Percentiles rank a stretch among this genome's conserved stretches.
These are phyloP conservation scores for Microctenopoma stevenorrisi DNA, from an alignment of 2,797 vertebrate species.

Conservation along the genomic window DNA sequence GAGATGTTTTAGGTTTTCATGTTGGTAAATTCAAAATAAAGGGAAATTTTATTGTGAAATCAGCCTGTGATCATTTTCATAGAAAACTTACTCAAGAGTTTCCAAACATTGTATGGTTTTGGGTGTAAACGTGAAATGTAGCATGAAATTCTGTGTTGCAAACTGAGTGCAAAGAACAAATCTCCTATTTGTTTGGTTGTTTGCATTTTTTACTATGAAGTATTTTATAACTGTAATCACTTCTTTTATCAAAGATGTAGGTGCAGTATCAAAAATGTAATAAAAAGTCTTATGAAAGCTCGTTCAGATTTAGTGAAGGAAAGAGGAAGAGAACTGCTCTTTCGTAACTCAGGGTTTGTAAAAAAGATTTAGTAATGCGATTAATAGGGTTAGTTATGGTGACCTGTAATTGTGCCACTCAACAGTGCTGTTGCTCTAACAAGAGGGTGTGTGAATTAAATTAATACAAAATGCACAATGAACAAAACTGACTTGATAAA, in stretches of 20 bases:
- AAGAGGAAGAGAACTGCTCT: conserved; percentile 4
- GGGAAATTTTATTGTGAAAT: too few species aligned
- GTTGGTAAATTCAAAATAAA: too few species aligned
- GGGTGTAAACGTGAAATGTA: too few species aligned
- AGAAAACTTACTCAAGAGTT: too few species aligned
- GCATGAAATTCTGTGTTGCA: not conserved
- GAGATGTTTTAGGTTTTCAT: too few species aligned
- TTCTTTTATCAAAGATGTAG: not conserved
- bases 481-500: too few species aligned
- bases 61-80: too few species aligned
- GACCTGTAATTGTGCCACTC: not conserved
- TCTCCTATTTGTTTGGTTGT: not conserved
- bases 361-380: conserved; percentile 24
- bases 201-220: not conserved
- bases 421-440: not conserved
- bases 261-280: not conserved
- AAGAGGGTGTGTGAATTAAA: not conserved
- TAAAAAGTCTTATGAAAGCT: conserved; percentile 9
- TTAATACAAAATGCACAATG: not conserved
- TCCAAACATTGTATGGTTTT: too few species aligned
- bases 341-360: conserved; percentile 9
- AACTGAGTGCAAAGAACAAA: not conserved
- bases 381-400: not conserved
- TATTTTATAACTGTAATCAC: too few species aligned
- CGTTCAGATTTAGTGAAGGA: not conserved